Conservation (phyloP, 2,888 invertebrate genomes). For the Apodemia hepburni region DNA sequence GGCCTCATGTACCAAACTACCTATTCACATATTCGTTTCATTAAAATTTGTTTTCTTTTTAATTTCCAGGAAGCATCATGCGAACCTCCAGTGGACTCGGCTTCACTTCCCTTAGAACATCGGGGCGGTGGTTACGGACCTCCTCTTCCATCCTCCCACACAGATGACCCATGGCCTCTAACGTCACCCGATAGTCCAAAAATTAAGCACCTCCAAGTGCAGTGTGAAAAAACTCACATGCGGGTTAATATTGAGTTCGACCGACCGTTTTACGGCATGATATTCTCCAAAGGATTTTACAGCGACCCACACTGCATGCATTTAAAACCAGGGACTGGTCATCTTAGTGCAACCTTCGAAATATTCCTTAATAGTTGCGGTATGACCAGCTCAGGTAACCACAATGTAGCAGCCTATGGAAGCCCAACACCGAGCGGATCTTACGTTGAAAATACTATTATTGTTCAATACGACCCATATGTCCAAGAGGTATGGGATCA, state of each 20-base stretch:
- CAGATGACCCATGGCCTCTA: slow-evolving; percentile 94
- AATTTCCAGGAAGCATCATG: slow-evolving; percentile 86
- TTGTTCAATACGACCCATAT: slow-evolving; percentile 96
- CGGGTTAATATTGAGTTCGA: slow-evolving; percentile 97
- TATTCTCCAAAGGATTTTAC: slow-evolving; percentile 96
- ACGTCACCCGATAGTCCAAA: slow-evolving; percentile 94
- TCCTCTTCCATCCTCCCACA: slow-evolving; percentile 78
- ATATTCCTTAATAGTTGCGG: slow-evolving; percentile 96
- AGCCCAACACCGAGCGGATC: slow-evolving; percentile 95
- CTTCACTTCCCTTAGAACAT: slow-evolving; percentile 90
- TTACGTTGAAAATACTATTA: slow-evolving; percentile 96
- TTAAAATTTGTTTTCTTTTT: slow-evolving; percentile 16
- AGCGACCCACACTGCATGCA: slow-evolving; percentile 96
- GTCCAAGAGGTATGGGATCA: slow-evolving; percentile 98
- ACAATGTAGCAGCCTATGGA: slow-evolving; percentile 90
- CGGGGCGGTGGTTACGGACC: slow-evolving; percentile 87
- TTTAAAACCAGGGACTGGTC: slow-evolving; percentile 93
- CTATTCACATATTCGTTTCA: not conserved
- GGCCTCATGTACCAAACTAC: too few relatives aligned
- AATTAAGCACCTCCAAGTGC: slow-evolving; percentile 95
- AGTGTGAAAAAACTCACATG: slow-evolving; percentile 98
- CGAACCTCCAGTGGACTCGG: slow-evolving; percentile 90
- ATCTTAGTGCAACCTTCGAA: slow-evolving; percentile 95
- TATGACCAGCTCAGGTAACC: slow-evolving; percentile 95
- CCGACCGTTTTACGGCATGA: slow-evolving; percentile 96